A percentile compares a stretch with the other conserved stretches of the same genome.
phyloP scores from a whole-genome alignment of 2,797 vertebrate species.

The Fringilla coelebs region DNA sequence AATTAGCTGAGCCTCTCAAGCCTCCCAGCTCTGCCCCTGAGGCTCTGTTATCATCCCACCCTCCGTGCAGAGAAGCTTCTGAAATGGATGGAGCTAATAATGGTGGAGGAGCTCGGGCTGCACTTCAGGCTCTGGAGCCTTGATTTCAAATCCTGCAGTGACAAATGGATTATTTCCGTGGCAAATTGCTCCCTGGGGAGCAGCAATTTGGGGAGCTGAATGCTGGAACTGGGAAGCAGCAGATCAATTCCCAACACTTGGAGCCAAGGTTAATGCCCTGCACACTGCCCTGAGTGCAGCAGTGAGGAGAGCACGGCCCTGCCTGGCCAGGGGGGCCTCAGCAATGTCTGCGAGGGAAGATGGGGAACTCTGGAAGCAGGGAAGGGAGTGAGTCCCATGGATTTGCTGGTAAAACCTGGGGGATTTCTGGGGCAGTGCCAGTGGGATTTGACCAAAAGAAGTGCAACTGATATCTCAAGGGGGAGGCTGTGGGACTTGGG shows the following conservation, averaged over 20 bases:
- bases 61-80: not conserved
- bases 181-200: constrained; percentile 23
- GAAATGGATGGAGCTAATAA: constrained; percentile 52
- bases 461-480: accelerated
- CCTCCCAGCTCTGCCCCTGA: constrained; percentile 13
- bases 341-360: not conserved
- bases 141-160: not conserved
- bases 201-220: not conserved
- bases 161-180: constrained; percentile 60
- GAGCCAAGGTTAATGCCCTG: constrained; percentile 22
- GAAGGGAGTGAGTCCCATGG: accelerated
- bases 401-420: not conserved
- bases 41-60: constrained; percentile 10
- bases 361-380: not conserved
- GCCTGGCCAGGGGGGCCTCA: not conserved
- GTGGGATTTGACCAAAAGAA: not conserved
- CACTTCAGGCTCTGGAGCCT: constrained; percentile 1
- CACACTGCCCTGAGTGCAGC: not conserved
- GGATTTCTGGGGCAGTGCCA: not conserved
- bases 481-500: not conserved
- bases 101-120: not conserved
- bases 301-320: not conserved
- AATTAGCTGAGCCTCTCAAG: constrained; percentile 52
- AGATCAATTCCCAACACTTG: not conserved
- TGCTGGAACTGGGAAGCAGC: not conserved